These are phyloP conservation scores for Stichodactyla mertensii DNA, from an alignment of 64 coral and sea anemone genomes.

Conservation along the genomic window DNA sequence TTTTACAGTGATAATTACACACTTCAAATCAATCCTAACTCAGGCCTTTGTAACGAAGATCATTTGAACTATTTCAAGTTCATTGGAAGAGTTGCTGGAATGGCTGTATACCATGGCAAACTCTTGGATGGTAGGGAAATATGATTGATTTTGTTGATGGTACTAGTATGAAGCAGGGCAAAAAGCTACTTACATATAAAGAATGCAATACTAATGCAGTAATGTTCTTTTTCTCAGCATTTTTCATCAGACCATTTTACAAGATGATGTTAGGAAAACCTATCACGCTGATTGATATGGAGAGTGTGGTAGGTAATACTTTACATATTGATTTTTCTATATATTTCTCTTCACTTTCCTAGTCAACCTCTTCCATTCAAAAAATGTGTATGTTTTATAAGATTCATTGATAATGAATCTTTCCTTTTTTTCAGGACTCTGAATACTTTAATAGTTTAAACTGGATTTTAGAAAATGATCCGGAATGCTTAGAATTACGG, in stretches of 20 bases:
- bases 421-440: constrained; percentile 60
- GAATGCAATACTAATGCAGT: not conserved
- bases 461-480: constrained; percentile 99
- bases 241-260: constrained; percentile 98
- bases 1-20: constrained; percentile 94
- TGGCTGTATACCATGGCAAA: constrained; percentile 99
- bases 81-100: constrained; percentile 94
- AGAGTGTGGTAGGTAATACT: constrained; percentile 89
- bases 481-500: constrained; percentile 76
- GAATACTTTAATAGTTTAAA: constrained; percentile 99
- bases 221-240: constrained; percentile 31
- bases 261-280: constrained; percentile 98
- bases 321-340: not conserved
- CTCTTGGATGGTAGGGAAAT: constrained; percentile 79
- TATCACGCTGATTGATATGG: constrained; percentile 96
- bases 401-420: not conserved
- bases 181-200: too few species aligned
- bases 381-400: not conserved
- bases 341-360: not conserved
- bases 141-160: too few species aligned
- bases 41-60: constrained; percentile 93
- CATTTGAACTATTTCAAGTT: constrained; percentile 98
- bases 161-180: too few species aligned
- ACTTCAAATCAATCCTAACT: constrained; percentile 96
- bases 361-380: not conserved